These are phyloP conservation scores for Dendrophyllia cribrosa DNA, from an alignment of 64 coral and sea anemone genomes.

Conservation along the genomic window DNA sequence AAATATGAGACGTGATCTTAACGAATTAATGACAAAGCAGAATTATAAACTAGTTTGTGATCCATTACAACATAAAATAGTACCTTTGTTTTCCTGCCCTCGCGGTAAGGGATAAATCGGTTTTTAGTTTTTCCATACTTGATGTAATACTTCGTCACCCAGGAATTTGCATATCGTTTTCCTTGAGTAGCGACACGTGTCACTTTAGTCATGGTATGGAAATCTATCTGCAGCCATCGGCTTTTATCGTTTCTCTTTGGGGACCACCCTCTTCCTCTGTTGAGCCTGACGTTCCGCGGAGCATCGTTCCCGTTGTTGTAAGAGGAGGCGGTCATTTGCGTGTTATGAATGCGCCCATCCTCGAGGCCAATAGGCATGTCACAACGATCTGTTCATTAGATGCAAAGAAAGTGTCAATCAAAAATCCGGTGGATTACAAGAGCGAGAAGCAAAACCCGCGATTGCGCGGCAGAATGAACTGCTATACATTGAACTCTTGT, in stretches of 20 bases:
- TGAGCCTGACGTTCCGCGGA: conserved; percentile 46
- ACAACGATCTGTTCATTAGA: conserved; percentile 42
- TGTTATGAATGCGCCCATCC: conserved; percentile 25
- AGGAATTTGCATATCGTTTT: conserved; percentile 36
- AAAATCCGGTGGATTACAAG: neutral
- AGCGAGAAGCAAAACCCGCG: too few relatives aligned
- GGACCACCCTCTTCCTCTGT: conserved; percentile 44
- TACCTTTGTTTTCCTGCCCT: conserved; percentile 58
- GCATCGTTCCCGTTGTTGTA: conserved; percentile 32
- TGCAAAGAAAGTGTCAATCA: neutral
- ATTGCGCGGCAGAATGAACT: too few relatives aligned
- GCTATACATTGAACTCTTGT: too few relatives aligned
- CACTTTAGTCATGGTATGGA: conserved; percentile 67
- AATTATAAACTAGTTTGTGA: too few relatives aligned
- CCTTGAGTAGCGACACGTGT: conserved; percentile 77
- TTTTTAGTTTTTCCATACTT: conserved; percentile 19
- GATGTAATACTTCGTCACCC: conserved; percentile 39
- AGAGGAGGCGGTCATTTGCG: conserved; percentile 64
- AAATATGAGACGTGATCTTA: too few relatives aligned
- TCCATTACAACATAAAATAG: neutral
- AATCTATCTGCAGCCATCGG: conserved; percentile 53
- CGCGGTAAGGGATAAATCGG: conserved; percentile 1
- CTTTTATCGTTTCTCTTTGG: conserved; percentile 41
- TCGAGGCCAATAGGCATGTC: conserved; percentile 67
- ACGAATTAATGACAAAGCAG: too few relatives aligned